Evolutionary conservation across 2,113 vertebrate genomes (phyloP), one percentile per base, ranked within the genome.

Genomic region (Casuarius casuarius): DNA sequence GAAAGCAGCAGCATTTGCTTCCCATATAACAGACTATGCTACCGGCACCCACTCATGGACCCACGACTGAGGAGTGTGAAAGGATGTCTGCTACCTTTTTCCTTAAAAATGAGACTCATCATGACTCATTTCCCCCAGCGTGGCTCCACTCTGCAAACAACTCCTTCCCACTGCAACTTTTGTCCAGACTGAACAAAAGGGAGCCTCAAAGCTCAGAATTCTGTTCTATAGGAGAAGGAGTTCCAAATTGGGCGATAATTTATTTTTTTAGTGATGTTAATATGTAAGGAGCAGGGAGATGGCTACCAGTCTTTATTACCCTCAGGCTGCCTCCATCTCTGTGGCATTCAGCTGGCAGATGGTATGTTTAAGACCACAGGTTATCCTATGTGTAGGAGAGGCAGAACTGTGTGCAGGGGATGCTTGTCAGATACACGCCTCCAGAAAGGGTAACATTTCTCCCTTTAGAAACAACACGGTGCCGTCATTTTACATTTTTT

Each of bases 401-500:
- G 54, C 33, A 96, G 28, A 61, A 71, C 82, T 26, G 9, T 5
- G n/a, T 44, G 49, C 76, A 92, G 44, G 35, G 83, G 70, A 90
- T 76, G 73, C 49, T 68, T 92, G 73, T 89, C 84, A 95, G 77
- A 91, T n/a, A 51, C 61, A 89, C 20, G 42, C 80, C 89, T 91
- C 66, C 74, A 76, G 73, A 91, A 89, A 89, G 85, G 49, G 77
- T 61, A 95, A 84, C 25, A 68, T 94, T 92, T 92, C 81, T 85
- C 62, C 58, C 66, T 91, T 84, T 84, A 82, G 93, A 89, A 95
- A 92, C 25, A 91, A 89, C 62, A 54, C 6, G 16, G 29, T 70
- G 10, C 33, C 70, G 61, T 75, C 89, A 87, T 42, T 91, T 94
- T 91, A 42, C 54, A 83, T 77, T 61, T 71, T 49, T 66, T 66